A percentile compares a stretch with the other conserved stretches of the same genome.
Conservation (phyloP, 2,113 vertebrate genomes). For the Burhinus bistriatus region DNA sequence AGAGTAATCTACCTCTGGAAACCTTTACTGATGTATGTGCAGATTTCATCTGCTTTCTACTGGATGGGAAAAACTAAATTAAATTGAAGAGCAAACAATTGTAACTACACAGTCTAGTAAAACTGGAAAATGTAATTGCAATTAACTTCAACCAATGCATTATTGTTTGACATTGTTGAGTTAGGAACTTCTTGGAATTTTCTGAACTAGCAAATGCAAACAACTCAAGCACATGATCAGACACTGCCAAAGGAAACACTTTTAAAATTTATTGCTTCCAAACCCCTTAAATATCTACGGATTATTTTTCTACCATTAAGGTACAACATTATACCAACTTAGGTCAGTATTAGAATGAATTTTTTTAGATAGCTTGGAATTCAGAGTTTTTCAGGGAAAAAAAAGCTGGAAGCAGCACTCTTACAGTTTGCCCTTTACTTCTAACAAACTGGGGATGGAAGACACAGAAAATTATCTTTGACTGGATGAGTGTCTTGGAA, state of each 20-base stretch:
- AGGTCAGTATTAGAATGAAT: not conserved
- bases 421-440: not conserved
- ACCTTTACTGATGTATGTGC: not conserved
- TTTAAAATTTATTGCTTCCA: not conserved
- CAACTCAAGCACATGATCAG: not conserved
- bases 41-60: not conserved
- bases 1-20: not conserved
- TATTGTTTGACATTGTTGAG: not conserved
- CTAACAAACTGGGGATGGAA: not conserved
- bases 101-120: not conserved
- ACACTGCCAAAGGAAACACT: not conserved
- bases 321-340: not conserved
- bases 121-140: not conserved
- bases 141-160: not conserved
- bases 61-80: not conserved
- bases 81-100: not conserved
- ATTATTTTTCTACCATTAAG: not conserved
- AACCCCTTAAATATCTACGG: not conserved
- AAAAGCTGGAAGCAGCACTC: not conserved
- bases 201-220: not conserved
- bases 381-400: not conserved
- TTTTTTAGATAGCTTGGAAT: not conserved
- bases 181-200: not conserved
- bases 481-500: no score
- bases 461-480: not conserved